Evolutionary conservation across 2,888 invertebrate species (phyloP), one percentile per base, ranked within the genome.

Genomic region (Ametastegia equiseti): DNA sequence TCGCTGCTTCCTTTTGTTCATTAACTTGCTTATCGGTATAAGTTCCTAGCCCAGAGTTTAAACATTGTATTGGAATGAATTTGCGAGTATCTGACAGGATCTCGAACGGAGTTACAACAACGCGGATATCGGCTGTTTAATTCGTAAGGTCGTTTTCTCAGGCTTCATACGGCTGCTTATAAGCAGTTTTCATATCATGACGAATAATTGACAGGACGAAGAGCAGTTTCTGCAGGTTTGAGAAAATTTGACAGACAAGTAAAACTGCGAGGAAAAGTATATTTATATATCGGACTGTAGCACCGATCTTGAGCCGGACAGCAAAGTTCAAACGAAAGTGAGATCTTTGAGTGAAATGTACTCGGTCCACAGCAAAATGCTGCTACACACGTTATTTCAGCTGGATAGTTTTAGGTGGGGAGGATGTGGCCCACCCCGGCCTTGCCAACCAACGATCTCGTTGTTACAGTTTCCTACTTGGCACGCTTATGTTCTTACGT

Each of bases 381-480:
- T 15, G 45, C 45, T 15, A 71, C 42, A 27, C n/a, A 39, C 36
- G 50, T 36, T 30, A 54, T 36, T 54, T n/a, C n/a, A n/a, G n/a
- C 19, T n/a, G 27, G 60, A 39, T 2, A 13, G 60, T 42, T 7
- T 4, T 13, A 33, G 50, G 75, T 39, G 57, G 63, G 57, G 78
- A 42, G 60, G 60, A 63, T 30, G 36, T 42, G 60, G 81, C 83
- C 83, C 83, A 83, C 82, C 83, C 54, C 81, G 82, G 75, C 84
- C 83, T 83, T 82, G 83, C 82, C 80, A 63, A 15, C 27, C 83
- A 81, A 65, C 80, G 78, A 78, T 67, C 81, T 81, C 78, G 63
- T 80, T 81, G 82, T 84, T 84, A 84, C 80, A 78, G 82, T 83
- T 82, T 80, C 75, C 36, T 78, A 57, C 78, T 23, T 36, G 57